A percentile compares a stretch with the other conserved stretches of the same genome.
phyloP scores from a whole-genome alignment of 2,888 invertebrate genomes.

The Ashinkailepas kermadecensis region DNA sequence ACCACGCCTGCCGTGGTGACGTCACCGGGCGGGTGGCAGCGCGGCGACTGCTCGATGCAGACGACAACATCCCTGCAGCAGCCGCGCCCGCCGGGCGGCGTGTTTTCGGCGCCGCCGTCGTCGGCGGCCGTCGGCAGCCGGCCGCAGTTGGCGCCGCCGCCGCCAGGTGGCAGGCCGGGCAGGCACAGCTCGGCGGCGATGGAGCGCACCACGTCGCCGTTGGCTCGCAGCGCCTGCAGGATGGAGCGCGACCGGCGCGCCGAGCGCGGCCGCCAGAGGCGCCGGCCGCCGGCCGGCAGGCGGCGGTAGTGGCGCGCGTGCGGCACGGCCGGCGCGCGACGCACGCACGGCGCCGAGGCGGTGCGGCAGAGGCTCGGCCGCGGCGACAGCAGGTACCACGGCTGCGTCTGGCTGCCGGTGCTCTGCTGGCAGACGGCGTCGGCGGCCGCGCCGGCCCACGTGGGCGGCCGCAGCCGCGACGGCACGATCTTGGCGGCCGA shows the following conservation, averaged over 20 bases:
- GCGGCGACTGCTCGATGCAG: background rate
- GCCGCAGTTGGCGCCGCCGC: background rate
- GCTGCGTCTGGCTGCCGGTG: constrained; percentile 1
- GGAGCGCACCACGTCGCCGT: constrained; percentile 1
- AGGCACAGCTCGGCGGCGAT: background rate
- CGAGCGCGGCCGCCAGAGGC: background rate
- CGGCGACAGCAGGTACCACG: constrained; percentile 11
- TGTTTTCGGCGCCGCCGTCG: background rate
- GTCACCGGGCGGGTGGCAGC: background rate
- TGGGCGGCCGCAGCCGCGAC: constrained; percentile 43
- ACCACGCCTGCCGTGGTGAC: background rate
- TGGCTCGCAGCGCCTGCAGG: background rate
- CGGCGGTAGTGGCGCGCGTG: background rate
- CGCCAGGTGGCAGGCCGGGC: background rate
- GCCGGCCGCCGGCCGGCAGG: background rate
- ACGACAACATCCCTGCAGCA: background rate
- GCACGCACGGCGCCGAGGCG: background rate
- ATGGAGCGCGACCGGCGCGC: background rate
- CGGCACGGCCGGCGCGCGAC: background rate
- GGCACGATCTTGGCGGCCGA: constrained; percentile 87
- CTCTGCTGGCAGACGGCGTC: background rate
- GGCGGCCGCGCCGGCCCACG: background rate
- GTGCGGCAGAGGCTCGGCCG: background rate
- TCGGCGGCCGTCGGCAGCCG: background rate
- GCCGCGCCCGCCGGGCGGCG: background rate